Base-by-base conservation (phyloP, 1,140 invertebrate genomes). In the Pseudoatta argentina region DNA sequence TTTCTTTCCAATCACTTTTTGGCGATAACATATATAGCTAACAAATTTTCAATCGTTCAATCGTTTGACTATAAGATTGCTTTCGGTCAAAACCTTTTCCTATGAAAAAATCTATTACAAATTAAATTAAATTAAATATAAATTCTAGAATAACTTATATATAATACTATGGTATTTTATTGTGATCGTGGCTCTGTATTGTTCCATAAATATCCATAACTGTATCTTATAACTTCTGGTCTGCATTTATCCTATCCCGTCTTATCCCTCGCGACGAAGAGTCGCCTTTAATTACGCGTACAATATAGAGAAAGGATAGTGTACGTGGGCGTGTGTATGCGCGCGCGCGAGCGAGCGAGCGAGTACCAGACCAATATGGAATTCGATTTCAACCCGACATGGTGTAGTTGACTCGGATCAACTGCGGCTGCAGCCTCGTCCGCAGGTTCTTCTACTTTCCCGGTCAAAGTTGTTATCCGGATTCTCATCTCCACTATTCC, bases 401-500 rank as follows among this genome's bases (percentile, higher is more conserved):
- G 67, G 14, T 63, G 57, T 73, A 83, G 59, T 59, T 27, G 53
- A 39, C 39, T 34, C 14, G 24, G 55, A 53, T 39, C 86, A 48
- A 69, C 39, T 59, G 55, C 39, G 55, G 72, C 55, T 77, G 67
- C 73, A 63, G 73, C 72, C 51, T 66, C 67, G 64, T 85, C 69
- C 59, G 24, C 66, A 55, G 83, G 21, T 89, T 86, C 87, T 89
- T 66, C 77, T 72, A 89, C 77, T 86, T 89, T 83, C n/a, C 66
- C 64, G 67, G 24, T 44, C 48, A 64, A 63, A 64, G 18, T 63
- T 39, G 61, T 91, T 91, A 91, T 91, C 89, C 86, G 24, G 34
- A 51, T 57, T 61, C 86, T 83, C 75, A 91, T 91, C 90, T 82
- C 75, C 39, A 83, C 81, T 83, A 85, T 90, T 89, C 89, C 82